Evolutionary conservation across 2,113 vertebrate genomes (phyloP).

Genomic region (Lophotis ruficrista): DNA sequence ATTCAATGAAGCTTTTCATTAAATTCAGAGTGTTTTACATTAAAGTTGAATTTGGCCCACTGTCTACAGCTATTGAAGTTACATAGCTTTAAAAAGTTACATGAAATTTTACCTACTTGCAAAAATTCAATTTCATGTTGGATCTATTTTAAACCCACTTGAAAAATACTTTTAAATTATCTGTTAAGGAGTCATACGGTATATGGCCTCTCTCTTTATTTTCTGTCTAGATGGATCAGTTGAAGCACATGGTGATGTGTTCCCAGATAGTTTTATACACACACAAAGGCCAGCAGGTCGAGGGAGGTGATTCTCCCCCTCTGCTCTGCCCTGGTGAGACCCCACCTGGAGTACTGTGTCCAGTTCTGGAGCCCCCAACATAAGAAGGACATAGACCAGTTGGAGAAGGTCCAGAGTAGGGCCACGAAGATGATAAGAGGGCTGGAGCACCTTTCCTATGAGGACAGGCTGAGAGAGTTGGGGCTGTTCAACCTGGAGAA

Average conservation of each 20-base stretch:
- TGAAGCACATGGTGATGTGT: not conserved
- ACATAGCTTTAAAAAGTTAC: slow-evolving; percentile 12
- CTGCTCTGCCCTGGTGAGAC: no score
- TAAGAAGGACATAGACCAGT: no score
- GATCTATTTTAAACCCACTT: slow-evolving; percentile 16
- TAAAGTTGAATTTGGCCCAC: slow-evolving; percentile 14
- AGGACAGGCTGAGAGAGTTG: no score
- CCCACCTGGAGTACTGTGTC: no score
- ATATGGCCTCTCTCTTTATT: not conserved
- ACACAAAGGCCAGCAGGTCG: no score
- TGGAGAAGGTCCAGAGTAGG: no score
- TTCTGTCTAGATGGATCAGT: not conserved
- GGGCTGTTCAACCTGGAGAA: no score
- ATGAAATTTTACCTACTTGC: slow-evolving; percentile 15
- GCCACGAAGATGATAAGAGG: no score
- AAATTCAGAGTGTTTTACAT: slow-evolving; percentile 17
- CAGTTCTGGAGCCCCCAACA: no score
- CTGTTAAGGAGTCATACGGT: not conserved
- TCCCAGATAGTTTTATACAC: not conserved
- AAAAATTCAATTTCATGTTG: slow-evolving; percentile 12
- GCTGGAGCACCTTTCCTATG: no score
- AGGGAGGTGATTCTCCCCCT: no score
- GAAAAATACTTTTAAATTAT: slow-evolving; percentile 11
- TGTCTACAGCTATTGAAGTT: slow-evolving; percentile 3
- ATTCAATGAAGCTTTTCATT: slow-evolving; percentile 48